Evolutionary conservation across 2,888 invertebrate species (phyloP).

Genomic region (Lycophotia porphyrea): DNA sequence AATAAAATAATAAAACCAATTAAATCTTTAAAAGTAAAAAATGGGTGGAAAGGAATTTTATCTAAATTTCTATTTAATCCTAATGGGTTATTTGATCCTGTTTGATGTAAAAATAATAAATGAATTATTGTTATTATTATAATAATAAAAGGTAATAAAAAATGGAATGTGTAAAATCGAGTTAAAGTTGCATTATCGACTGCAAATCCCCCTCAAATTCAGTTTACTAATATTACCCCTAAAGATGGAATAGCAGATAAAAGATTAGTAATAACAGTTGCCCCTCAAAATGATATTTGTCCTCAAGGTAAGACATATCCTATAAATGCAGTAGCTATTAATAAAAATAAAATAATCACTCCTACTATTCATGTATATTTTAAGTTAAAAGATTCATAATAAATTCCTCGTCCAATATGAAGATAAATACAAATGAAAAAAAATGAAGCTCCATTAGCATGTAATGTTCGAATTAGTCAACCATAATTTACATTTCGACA

Average conservation of each 20-base stretch:
- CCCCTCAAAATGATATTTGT: slow-evolving; percentile 95
- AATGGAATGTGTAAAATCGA: slow-evolving; percentile 94
- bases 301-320: slow-evolving; percentile 95
- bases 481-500: slow-evolving; percentile 93
- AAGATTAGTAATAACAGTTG: slow-evolving; percentile 94
- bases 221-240: slow-evolving; percentile 91
- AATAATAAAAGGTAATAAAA: slow-evolving; percentile 93
- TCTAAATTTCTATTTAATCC: slow-evolving; percentile 92
- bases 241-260: slow-evolving; percentile 93
- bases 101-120: slow-evolving; percentile 92
- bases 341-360: slow-evolving; percentile 91
- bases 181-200: slow-evolving; percentile 93
- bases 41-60: slow-evolving; percentile 93
- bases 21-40: slow-evolving; percentile 92
- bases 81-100: slow-evolving; percentile 92
- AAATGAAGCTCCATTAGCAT: slow-evolving; percentile 93
- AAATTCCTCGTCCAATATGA: slow-evolving; percentile 92
- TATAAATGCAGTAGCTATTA: slow-evolving; percentile 94
- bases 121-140: slow-evolving; percentile 91
- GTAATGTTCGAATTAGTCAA: slow-evolving; percentile 92
- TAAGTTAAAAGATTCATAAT: slow-evolving; percentile 87
- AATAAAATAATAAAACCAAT: slow-evolving; percentile 91
- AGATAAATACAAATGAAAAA: slow-evolving; percentile 93
- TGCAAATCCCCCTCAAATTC: slow-evolving; percentile 94
- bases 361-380: slow-evolving; percentile 92